Percentiles rank a stretch among this genome's conserved stretches.
phyloP scores from a whole-genome alignment of 1,140 invertebrate genomes.

The Pseudobourletiella spinata region DNA sequence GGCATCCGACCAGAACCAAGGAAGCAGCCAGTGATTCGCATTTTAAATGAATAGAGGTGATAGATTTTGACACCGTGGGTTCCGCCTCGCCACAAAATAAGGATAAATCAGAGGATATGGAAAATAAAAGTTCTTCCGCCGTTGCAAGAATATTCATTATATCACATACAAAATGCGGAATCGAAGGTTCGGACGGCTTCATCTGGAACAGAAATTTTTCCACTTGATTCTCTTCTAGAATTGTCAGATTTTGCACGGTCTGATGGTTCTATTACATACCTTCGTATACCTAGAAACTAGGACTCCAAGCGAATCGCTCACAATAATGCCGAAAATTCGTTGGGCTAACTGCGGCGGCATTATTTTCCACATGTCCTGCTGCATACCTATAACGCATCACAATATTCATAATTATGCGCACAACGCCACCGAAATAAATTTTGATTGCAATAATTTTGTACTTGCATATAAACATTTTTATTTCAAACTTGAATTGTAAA shows the following conservation, averaged over 20 bases:
- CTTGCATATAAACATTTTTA: too few relatives aligned
- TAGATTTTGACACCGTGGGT: conserved; percentile 21
- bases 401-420: too few relatives aligned
- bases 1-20: conserved; percentile 57
- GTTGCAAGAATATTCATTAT: conserved; percentile 29
- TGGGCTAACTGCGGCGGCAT: conserved; percentile 33
- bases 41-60: conserved; percentile 56
- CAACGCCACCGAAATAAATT: too few relatives aligned
- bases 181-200: conserved; percentile 21
- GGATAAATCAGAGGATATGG: conserved; percentile 18
- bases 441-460: too few relatives aligned
- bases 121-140: conserved; percentile 32
- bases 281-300: conserved; percentile 27
- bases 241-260: neutral
- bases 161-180: conserved; percentile 27
- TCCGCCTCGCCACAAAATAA: conserved; percentile 26
- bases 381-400: conserved; percentile 21
- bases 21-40: conserved; percentile 62
- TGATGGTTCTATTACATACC: conserved; percentile 19
- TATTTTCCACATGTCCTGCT: conserved; percentile 34
- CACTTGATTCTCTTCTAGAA: neutral
- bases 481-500: too few relatives aligned
- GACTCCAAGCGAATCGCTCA: conserved; percentile 33
- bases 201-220: conserved; percentile 17
- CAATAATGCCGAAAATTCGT: conserved; percentile 29